Evolutionary conservation across 92 coral and sea anemone species (phyloP).

Genomic region (Siderastrea siderea): DNA sequence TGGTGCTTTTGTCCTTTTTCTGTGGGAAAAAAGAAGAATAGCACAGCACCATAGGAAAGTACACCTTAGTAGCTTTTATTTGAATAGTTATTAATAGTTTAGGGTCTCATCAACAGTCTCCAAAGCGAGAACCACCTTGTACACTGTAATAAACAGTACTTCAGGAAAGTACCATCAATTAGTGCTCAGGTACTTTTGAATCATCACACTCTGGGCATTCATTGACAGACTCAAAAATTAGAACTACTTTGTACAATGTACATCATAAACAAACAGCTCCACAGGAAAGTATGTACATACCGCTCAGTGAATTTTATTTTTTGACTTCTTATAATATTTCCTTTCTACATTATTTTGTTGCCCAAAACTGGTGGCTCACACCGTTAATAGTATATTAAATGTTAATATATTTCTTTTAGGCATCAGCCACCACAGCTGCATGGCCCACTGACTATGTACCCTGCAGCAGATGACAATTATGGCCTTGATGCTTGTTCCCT

Average conservation of each 20-base stretch:
- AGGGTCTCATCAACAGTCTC: neutral
- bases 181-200: neutral
- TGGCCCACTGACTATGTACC: slow-evolving; percentile 93
- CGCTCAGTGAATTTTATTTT: too few relatives aligned
- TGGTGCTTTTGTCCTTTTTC: too few relatives aligned
- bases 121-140: neutral
- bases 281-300: too few relatives aligned
- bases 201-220: neutral
- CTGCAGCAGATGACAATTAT: slow-evolving; percentile 97
- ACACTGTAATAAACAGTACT: neutral
- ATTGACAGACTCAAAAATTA: neutral
- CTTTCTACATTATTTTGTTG: too few relatives aligned
- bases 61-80: too few relatives aligned
- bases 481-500: slow-evolving; percentile 94
- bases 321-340: too few relatives aligned
- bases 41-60: too few relatives aligned
- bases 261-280: neutral
- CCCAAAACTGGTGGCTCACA: too few relatives aligned
- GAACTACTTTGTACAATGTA: neutral
- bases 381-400: slow-evolving; percentile 39
- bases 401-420: neutral
- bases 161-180: neutral
- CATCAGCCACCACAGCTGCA: slow-evolving; percentile 56
- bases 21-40: too few relatives aligned
- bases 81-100: too few relatives aligned